Percentiles rank a stretch among this genome's conserved stretches.
These are phyloP conservation scores for Ptychadena robeensis DNA, from an alignment of 2,797 vertebrate genomes.

Conservation along the genomic window DNA sequence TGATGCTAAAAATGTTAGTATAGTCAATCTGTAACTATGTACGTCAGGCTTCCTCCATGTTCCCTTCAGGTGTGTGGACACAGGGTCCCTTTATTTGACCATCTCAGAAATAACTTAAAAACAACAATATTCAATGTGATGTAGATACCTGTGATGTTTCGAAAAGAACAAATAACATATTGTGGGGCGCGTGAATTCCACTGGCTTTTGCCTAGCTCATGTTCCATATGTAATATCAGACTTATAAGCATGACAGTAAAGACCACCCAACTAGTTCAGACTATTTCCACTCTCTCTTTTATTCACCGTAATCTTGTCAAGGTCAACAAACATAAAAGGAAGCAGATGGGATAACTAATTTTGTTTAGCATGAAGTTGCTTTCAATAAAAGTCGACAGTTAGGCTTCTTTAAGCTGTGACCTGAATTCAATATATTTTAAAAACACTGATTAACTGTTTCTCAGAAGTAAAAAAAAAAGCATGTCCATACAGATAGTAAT, in stretches of 20 bases:
- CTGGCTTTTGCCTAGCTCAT: neutral
- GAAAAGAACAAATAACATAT: neutral
- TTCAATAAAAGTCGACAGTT: neutral
- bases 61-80: too few species aligned
- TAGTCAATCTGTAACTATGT: too few species aligned
- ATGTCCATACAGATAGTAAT: neutral
- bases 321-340: conserved; percentile 23
- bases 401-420: neutral
- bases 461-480: neutral
- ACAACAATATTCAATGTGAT: too few species aligned
- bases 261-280: conserved; percentile 17
- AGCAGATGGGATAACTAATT: neutral
- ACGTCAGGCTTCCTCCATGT: too few species aligned
- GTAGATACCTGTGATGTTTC: neutral
- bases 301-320: conserved; percentile 1
- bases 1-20: too few species aligned
- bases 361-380: neutral
- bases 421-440: neutral
- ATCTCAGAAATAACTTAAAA: too few species aligned
- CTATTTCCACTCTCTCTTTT: conserved; percentile 4
- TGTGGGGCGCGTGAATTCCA: neutral
- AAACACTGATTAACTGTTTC: neutral
- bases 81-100: too few species aligned
- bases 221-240: neutral
- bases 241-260: neutral